A percentile compares a stretch with the other conserved stretches of the same genome.
These are phyloP conservation scores for Acronicta psi DNA, from an alignment of 2,888 invertebrate genomes.

Conservation along the genomic window DNA sequence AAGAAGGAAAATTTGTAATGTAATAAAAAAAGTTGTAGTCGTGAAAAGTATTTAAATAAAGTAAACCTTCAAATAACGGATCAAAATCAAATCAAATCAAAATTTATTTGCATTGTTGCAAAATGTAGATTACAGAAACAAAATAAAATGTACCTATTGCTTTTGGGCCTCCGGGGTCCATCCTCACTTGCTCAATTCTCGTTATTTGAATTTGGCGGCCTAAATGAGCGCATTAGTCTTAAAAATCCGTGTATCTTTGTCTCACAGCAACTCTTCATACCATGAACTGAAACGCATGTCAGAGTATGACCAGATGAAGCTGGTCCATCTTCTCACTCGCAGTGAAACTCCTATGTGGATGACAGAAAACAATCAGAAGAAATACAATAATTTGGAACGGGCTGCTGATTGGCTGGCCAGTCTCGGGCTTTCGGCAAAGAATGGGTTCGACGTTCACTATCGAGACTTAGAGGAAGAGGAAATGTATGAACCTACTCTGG, in stretches of 20 bases:
- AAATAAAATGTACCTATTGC: no score
- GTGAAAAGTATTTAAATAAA: no score
- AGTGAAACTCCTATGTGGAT: conserved; percentile 79
- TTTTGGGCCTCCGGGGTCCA: no score
- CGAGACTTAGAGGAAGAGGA: conserved; percentile 90
- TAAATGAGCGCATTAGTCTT: no score
- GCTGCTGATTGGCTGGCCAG: conserved; percentile 93
- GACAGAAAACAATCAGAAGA: conserved; percentile 64
- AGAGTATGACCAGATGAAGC: conserved; percentile 67
- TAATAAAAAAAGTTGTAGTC: no score
- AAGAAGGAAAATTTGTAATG: no score
- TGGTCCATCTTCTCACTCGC: conserved; percentile 68
- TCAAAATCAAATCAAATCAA: no score
- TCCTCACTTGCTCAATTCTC: no score
- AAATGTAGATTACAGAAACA: no score
- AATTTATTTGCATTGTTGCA: no score
- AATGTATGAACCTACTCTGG: conserved; percentile 90
- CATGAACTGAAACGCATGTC: conserved; percentile 76
- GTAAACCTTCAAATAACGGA: no score
- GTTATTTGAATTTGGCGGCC: no score
- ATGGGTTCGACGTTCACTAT: conserved; percentile 92
- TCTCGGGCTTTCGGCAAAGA: conserved; percentile 92
- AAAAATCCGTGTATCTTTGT: neutral
- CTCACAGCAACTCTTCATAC: conserved; percentile 76
- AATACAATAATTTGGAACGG: conserved; percentile 75